Base-by-base conservation (phyloP, 2,888 invertebrate genomes). In the Oxycera nigricornis region DNA sequence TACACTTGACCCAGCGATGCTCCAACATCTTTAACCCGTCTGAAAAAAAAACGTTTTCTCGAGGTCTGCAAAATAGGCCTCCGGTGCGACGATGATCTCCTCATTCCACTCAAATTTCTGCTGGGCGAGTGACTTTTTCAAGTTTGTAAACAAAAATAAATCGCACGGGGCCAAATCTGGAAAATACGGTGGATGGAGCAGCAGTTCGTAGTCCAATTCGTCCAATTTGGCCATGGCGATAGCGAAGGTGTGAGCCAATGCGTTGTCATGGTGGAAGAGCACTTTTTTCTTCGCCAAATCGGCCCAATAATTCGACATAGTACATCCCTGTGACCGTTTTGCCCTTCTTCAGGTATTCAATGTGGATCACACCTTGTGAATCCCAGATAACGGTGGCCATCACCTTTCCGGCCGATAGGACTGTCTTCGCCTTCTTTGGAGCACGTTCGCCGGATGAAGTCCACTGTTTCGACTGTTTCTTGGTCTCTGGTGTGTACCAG, bases 391-490 rank as follows among this genome's bases (percentile, higher is more conserved):
- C 3, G 6, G n/a, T n/a, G n/a, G n/a, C n/a, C n/a, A n/a, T n/a
- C n/a, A 55, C 22, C 22, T 55, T 55, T 20, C 26, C 26, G 55
- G 55, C 55, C 22, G 55, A 55, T 20, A 7, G 55, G 6, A 20
- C 55, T 6, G 26, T 55, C 55, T 55, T 20, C 24, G 55, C 55
- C 55, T 55, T 55, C 55, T 55, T 20, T 24, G 55, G 55, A 24
- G 55, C 55, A 20, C 6, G 26, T 55, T 24, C 55, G 22, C 22
- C 22, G 22, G 55, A n/a, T n/a, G n/a, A n/a, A n/a, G n/a, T n/a
- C 55, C 55, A 55, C 55, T 55, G 26, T 55, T 55, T 20, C 14
- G 22, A 55, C 26, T 55, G 22, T 20, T 24, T 24, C 14, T 55
- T 55, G 22, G 55, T 20, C 55, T 55, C 55, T 55, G 55, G 20